phyloP scores from a whole-genome alignment of 2,797 vertebrate species.

The Paratrypauchen microcephalus region DNA sequence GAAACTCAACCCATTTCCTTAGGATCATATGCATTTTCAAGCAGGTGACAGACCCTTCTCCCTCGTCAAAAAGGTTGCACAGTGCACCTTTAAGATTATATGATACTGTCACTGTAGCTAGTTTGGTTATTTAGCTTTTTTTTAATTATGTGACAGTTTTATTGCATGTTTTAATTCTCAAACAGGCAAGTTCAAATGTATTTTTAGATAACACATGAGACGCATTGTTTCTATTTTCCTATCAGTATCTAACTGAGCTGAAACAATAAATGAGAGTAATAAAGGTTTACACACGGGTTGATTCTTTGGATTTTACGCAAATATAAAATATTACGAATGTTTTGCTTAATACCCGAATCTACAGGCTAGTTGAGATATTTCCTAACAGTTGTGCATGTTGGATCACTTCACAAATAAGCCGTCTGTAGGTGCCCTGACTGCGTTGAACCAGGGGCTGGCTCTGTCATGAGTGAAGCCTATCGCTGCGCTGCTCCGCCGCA shows the following conservation, averaged over 20 bases:
- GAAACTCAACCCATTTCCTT: conserved; percentile 16
- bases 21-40: background rate
- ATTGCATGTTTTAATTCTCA: background rate
- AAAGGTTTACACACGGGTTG: background rate
- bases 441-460: conserved; percentile 43
- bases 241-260: background rate
- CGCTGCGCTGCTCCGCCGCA: conserved; percentile 48
- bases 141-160: background rate
- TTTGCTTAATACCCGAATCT: background rate
- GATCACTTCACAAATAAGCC: background rate
- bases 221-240: background rate
- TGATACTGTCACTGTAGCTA: background rate
- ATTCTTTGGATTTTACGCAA: background rate
- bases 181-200: background rate
- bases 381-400: background rate
- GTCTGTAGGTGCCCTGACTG: conserved; percentile 3
- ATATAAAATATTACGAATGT: background rate
- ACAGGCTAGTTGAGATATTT: background rate
- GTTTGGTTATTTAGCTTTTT: background rate
- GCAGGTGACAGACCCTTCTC: no score
- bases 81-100: no score
- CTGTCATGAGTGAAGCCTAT: conserved; percentile 67
- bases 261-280: background rate
- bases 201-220: background rate
- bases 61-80: no score